A percentile compares a stretch with the other conserved stretches of the same genome.
phyloP scores from a whole-genome alignment of 2,888 invertebrate species.

The Thecocarcelia acutangulata region DNA sequence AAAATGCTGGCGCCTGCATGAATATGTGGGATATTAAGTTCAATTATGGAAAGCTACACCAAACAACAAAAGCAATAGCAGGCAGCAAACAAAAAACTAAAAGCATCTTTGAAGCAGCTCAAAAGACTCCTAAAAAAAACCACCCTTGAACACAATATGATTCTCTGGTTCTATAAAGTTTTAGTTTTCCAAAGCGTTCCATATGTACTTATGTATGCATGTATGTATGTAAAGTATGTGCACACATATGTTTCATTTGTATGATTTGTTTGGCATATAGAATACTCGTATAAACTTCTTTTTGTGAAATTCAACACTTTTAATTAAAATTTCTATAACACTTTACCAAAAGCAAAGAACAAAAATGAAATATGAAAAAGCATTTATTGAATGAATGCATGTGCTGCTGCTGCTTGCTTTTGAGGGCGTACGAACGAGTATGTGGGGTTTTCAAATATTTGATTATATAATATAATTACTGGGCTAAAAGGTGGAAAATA shows the following conservation, averaged over 20 bases:
- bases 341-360: constrained; percentile 44
- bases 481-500: constrained; percentile 48
- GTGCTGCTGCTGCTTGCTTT: neutral
- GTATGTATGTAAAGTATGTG: too few relatives aligned
- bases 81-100: constrained; percentile 9
- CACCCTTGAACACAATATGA: constrained; percentile 45
- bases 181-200: constrained; percentile 22
- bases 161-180: constrained; percentile 19
- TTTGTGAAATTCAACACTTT: constrained; percentile 65
- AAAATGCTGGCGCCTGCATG: constrained; percentile 63
- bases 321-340: constrained; percentile 69
- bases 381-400: constrained; percentile 30
- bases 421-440: neutral
- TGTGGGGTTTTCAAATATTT: constrained; percentile 14
- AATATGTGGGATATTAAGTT: constrained; percentile 47
- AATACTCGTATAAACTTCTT: constrained; percentile 34
- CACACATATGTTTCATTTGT: constrained; percentile 10
- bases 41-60: constrained; percentile 53
- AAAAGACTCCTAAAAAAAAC: constrained; percentile 38
- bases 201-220: constrained; percentile 21
- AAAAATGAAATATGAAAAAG: neutral
- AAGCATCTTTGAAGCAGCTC: constrained; percentile 46
- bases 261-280: constrained; percentile 49
- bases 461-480: constrained; percentile 30
- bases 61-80: constrained; percentile 15